Percentiles rank a stretch among this genome's conserved stretches.
Evolutionary conservation across 2,113 vertebrate species (phyloP).

Genomic region (Cervus canadensis): DNA sequence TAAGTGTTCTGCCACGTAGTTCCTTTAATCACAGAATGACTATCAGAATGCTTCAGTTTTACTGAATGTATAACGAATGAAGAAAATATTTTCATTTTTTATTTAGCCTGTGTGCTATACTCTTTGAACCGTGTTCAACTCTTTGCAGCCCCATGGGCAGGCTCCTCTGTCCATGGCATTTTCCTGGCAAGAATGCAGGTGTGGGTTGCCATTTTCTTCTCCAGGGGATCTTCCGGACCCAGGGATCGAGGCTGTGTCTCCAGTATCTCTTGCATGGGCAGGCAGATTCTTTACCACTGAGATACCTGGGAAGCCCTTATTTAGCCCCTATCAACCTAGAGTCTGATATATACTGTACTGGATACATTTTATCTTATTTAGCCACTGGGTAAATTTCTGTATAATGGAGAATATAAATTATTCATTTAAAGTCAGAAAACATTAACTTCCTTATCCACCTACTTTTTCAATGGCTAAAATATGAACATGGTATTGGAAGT

Average conservation of each 20-base stretch:
- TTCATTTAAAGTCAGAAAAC: slow-evolving; percentile 22
- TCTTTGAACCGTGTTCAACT: neutral
- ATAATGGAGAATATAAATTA: neutral
- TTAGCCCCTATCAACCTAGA: neutral
- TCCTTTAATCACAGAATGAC: neutral
- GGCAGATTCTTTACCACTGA: neutral
- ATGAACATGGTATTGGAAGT: neutral
- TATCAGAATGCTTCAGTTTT: neutral
- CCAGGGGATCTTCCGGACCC: neutral
- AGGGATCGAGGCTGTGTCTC: neutral
- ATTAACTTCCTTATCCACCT: neutral
- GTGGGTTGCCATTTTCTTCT: neutral
- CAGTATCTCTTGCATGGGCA: neutral
- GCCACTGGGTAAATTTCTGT: neutral
- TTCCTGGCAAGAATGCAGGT: neutral
- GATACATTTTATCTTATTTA: neutral
- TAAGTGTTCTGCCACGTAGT: neutral
- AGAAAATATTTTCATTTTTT: neutral
- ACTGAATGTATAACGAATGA: neutral
- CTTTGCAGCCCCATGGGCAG: neutral
- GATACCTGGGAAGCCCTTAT: neutral
- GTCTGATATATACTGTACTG: neutral
- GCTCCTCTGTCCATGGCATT: neutral
- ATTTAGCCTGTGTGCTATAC: neutral
- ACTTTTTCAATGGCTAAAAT: neutral